Conservation (phyloP, 2,888 invertebrate genomes). For the Drosophila monieri region DNA sequence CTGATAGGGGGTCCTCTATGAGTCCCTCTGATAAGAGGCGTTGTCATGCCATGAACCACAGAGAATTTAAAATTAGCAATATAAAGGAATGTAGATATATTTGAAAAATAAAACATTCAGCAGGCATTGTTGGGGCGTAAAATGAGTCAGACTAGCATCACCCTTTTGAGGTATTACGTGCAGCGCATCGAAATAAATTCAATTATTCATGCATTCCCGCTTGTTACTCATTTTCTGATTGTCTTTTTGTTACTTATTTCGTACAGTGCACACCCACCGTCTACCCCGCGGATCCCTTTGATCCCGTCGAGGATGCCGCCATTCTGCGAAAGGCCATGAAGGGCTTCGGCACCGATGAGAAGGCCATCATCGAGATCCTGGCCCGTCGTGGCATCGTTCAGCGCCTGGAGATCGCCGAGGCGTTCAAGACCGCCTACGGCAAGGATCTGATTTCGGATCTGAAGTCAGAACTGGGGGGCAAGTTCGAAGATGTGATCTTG, state of each 20-base stretch:
- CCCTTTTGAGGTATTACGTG: constrained; percentile 32
- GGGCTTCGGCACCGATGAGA: constrained; percentile 96
- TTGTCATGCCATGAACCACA: not conserved
- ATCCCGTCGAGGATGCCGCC: constrained; percentile 93
- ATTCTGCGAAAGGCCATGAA: constrained; percentile 95
- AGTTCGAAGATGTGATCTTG: constrained; percentile 95
- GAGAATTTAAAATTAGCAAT: not conserved
- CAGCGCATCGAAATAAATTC: constrained; percentile 11
- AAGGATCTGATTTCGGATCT: constrained; percentile 93
- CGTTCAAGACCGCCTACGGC: constrained; percentile 96
- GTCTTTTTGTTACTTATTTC: constrained; percentile 13
- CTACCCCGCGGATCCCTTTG: constrained; percentile 93
- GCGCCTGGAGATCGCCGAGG: constrained; percentile 94
- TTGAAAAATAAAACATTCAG: not conserved
- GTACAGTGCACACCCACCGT: constrained; percentile 93
- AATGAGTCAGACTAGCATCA: constrained; percentile 11
- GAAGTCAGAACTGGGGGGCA: constrained; percentile 94
- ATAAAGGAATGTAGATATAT: not conserved
- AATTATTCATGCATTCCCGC: constrained; percentile 18
- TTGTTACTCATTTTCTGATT: constrained; percentile 21
- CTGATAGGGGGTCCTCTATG: constrained; percentile 9
- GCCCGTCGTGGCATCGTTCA: constrained; percentile 95
- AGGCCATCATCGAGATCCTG: constrained; percentile 94
- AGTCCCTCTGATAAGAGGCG: not conserved
- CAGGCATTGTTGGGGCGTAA: not conserved